phyloP scores from a whole-genome alignment of 2,797 vertebrate species.

The Lagodon rhomboides region DNA sequence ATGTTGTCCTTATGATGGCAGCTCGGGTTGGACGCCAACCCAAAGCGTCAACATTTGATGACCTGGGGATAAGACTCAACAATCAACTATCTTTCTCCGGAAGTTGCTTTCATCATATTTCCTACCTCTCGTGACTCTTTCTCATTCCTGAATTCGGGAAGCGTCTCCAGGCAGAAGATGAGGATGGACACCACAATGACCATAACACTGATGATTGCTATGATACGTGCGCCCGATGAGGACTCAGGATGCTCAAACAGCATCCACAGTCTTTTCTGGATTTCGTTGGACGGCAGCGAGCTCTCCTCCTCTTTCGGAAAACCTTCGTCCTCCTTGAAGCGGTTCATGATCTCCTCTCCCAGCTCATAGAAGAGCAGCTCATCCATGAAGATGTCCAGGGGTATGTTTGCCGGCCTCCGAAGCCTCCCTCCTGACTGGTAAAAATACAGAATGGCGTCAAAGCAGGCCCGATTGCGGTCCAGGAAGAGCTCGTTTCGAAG shows the following conservation, averaged over 20 bases:
- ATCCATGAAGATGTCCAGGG: slow-evolving; percentile 93
- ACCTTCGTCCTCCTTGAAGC: slow-evolving; percentile 92
- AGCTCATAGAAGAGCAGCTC: slow-evolving; percentile 93
- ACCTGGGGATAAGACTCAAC: no score
- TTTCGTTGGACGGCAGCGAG: slow-evolving; percentile 83
- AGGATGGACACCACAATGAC: slow-evolving; percentile 94
- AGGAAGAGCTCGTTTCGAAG: slow-evolving; percentile 91
- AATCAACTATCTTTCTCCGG: no score
- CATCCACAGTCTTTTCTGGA: slow-evolving; percentile 89
- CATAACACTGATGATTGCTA: slow-evolving; percentile 93
- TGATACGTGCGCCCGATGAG: slow-evolving; percentile 89
- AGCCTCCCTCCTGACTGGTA: slow-evolving; percentile 93
- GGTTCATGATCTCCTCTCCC: slow-evolving; percentile 86
- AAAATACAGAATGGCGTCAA: slow-evolving; percentile 93
- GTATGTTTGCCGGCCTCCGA: slow-evolving; percentile 89
- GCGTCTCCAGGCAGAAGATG: slow-evolving; percentile 94
- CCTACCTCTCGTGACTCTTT: slow-evolving; percentile 81
- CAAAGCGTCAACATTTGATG: no score
- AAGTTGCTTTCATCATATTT: neutral
- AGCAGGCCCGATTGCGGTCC: slow-evolving; percentile 93
- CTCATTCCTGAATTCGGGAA: slow-evolving; percentile 90
- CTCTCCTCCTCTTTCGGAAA: slow-evolving; percentile 86
- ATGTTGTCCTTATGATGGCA: no score
- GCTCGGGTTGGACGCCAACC: no score
- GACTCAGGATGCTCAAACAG: slow-evolving; percentile 94